Conservation (phyloP, 2,797 vertebrate genomes). For the Anomalospiza imberbis region DNA sequence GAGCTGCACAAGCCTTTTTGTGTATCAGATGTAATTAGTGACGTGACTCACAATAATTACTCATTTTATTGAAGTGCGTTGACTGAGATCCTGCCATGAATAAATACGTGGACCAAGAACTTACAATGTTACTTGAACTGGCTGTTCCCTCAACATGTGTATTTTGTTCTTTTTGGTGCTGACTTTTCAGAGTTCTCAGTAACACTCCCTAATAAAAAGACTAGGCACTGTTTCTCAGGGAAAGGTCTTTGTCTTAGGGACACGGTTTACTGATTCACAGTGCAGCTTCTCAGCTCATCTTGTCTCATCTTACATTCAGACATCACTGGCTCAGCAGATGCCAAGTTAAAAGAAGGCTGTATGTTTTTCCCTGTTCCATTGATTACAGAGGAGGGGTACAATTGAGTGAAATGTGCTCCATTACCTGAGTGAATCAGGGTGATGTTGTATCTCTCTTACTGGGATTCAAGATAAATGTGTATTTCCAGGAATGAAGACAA, state of each 20-base stretch:
- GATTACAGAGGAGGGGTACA: neutral
- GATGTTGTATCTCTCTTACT: neutral
- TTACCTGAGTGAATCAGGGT: neutral
- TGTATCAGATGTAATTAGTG: conserved; percentile 42
- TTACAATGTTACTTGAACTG: neutral
- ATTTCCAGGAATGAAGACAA: neutral
- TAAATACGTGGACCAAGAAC: neutral
- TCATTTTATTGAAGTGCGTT: conserved; percentile 41
- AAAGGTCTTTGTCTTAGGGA: neutral
- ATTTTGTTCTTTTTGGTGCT: neutral
- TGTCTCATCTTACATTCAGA: neutral
- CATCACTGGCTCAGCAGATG: neutral
- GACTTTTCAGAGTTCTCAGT: neutral
- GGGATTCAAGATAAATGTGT: neutral
- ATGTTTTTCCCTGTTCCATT: neutral
- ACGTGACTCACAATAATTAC: conserved; percentile 36
- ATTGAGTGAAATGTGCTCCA: neutral
- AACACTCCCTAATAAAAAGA: neutral
- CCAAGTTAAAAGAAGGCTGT: neutral
- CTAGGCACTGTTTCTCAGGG: neutral
- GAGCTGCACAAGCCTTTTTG: conserved; percentile 35
- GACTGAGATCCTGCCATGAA: conserved; percentile 40
- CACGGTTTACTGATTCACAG: neutral
- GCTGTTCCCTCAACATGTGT: neutral
- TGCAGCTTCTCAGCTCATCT: neutral